Base-by-base conservation (phyloP, 2,797 vertebrate genomes). In the Micrastur ruficollis region DNA sequence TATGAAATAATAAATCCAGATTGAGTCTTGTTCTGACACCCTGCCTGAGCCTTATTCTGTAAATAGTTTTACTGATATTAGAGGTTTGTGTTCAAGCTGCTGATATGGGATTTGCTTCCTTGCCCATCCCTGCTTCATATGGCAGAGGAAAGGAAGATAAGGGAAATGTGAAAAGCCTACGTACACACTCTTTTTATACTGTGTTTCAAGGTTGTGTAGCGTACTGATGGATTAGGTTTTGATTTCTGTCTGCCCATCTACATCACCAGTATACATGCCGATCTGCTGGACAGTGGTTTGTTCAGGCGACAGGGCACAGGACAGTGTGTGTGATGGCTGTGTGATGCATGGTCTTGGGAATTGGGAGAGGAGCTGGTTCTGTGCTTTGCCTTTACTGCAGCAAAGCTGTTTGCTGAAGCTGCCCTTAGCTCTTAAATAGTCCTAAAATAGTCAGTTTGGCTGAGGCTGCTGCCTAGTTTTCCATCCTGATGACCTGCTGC, bases 1-100 rank as follows among this genome's bases (percentile, higher is more conserved):
- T 91, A 84, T 67, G 90, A 95, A 96, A 90, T 95, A 95, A 91
- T 96, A 97, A 96, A 96, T 95, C 89, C 94, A 85, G 71, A 95
- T 36, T 58, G 70, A 84, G 46, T 38, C 66, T 73, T 42, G 61
- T 22, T 85, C 92, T 86, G 46, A 91, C 40, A 32, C 75, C 58
- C 20, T 86, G 85, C 47, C 68, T 78, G 44, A 87, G 31, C 61
- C 50, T 91, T 80, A 32, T 31, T 72, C 17, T 68, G 89, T 80
- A 47, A 79, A 31, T 12, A 56, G 34, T 46, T 59, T 70, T 34
- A 5, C 36, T 67, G 14, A 32, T 81, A 38, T 14, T 13, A 68
- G 31, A 83, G 49, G 22, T n/a, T 86, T 46, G 17, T 49, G 16
- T 56, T 83, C 32, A 58, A 65, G 85, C 53, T 75, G 50, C 20